A percentile compares a stretch with the other conserved stretches of the same genome.
Evolutionary conservation across 1,140 invertebrate species (phyloP).

Genomic region (Acromyrmex echinatior): DNA sequence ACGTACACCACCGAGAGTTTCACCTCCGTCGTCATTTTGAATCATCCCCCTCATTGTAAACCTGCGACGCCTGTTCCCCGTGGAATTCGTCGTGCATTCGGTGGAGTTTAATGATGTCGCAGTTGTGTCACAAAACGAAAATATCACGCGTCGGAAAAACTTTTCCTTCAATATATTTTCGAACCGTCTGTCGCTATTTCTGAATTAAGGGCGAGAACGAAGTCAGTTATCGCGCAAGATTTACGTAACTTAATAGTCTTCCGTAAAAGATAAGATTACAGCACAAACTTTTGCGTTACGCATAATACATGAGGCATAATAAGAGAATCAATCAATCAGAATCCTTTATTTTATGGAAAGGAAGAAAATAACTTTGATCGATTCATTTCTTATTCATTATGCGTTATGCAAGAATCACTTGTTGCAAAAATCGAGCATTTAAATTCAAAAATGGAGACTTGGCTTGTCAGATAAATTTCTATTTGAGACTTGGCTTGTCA

Average conservation of each 20-base stretch:
- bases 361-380: no score
- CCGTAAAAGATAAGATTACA: background rate
- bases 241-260: background rate
- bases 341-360: no score
- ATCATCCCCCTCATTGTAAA: background rate
- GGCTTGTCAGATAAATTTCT: background rate
- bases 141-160: background rate
- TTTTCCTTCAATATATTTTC: background rate
- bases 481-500: background rate
- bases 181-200: background rate
- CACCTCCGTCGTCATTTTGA: conserved; percentile 11
- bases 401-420: background rate
- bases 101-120: conserved; percentile 26
- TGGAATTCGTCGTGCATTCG: background rate
- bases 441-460: conserved; percentile 3
- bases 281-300: no score
- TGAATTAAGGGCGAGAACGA: no score
- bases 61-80: background rate
- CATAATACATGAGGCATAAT: no score
- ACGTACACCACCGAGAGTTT: conserved; percentile 12
- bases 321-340: no score
- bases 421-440: background rate
- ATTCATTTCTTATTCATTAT: no score
- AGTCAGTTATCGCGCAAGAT: background rate
- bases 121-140: background rate